Percentiles rank a stretch among this genome's conserved stretches.
phyloP scores from a whole-genome alignment of 2,888 invertebrate species.

The Caprella mutica region DNA sequence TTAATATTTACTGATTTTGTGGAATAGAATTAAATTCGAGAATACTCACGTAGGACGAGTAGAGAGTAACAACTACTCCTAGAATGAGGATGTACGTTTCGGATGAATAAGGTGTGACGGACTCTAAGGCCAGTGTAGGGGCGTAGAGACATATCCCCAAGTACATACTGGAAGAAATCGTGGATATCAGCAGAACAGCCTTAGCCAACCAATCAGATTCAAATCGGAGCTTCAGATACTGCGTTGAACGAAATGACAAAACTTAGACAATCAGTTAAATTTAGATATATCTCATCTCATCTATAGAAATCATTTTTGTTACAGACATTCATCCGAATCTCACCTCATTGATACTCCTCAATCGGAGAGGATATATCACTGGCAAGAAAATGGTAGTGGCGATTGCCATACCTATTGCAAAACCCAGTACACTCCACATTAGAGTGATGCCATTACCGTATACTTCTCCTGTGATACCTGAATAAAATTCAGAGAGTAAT shows the following conservation, averaged over 20 bases:
- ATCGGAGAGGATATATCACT: neutral
- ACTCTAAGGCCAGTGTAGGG: constrained; percentile 35
- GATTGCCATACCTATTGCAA: neutral
- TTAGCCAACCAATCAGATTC: constrained; percentile 36
- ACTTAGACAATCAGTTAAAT: too few species aligned
- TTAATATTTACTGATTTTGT: too few species aligned
- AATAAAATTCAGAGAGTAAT: too few species aligned
- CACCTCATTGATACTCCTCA: constrained; percentile 5
- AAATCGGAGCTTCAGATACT: constrained; percentile 38
- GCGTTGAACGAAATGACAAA: too few species aligned
- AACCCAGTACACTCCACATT: neutral
- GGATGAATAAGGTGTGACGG: constrained; percentile 32
- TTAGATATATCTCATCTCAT: too few species aligned
- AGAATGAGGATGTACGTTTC: constrained; percentile 30
- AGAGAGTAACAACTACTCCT: constrained; percentile 34
- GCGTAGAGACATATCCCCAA: constrained; percentile 38
- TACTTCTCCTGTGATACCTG: constrained; percentile 4
- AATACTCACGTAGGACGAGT: constrained; percentile 34
- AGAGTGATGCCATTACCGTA: constrained; percentile 2
- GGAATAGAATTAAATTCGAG: too few species aligned
- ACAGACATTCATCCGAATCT: too few species aligned
- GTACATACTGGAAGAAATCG: constrained; percentile 30
- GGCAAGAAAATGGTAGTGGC: neutral
- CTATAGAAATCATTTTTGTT: too few species aligned
- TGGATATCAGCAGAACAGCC: constrained; percentile 36